phyloP scores from a whole-genome alignment of 1,140 invertebrate genomes.

The Lerema accius region DNA sequence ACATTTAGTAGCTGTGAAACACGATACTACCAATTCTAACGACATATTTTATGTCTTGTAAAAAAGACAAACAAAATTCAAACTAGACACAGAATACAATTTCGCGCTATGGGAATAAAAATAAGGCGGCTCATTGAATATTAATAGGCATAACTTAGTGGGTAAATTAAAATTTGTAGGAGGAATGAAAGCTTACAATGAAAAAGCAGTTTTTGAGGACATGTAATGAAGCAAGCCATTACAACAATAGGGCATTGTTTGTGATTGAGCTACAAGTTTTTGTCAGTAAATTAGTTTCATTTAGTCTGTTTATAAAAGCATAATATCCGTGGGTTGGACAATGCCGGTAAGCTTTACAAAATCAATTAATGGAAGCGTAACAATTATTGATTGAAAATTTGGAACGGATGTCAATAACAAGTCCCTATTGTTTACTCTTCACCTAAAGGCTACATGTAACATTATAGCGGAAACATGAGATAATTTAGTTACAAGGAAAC shows the following conservation, averaged over 20 bases:
- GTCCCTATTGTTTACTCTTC: conserved; percentile 15
- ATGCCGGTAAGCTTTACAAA: conserved; percentile 43
- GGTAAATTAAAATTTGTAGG: conserved; percentile 51
- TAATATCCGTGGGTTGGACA: conserved; percentile 55
- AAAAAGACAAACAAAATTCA: too few relatives aligned
- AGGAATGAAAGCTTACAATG: conserved; percentile 59
- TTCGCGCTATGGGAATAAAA: too few relatives aligned
- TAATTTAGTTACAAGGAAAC: conserved; percentile 56
- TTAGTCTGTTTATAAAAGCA: conserved; percentile 43
- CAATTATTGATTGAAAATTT: conserved; percentile 49
- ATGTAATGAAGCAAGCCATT: conserved; percentile 64
- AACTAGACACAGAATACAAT: too few relatives aligned
- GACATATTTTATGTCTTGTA: conserved; percentile 1
- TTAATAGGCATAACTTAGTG: conserved; percentile 22
- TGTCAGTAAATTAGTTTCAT: conserved; percentile 57
- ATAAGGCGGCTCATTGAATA: conserved; percentile 21
- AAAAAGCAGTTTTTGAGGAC: conserved; percentile 52
- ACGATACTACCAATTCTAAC: conserved; percentile 43
- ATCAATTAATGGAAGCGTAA: conserved; percentile 44
- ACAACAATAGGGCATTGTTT: conserved; percentile 74
- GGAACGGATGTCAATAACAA: conserved; percentile 41
- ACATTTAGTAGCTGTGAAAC: conserved; percentile 45
- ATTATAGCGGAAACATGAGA: conserved; percentile 60
- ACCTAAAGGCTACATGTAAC: conserved; percentile 48
- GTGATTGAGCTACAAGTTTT: conserved; percentile 57